phyloP scores from a whole-genome alignment of 2,888 invertebrate species.

The Nephrotoma guestfalica region DNA sequence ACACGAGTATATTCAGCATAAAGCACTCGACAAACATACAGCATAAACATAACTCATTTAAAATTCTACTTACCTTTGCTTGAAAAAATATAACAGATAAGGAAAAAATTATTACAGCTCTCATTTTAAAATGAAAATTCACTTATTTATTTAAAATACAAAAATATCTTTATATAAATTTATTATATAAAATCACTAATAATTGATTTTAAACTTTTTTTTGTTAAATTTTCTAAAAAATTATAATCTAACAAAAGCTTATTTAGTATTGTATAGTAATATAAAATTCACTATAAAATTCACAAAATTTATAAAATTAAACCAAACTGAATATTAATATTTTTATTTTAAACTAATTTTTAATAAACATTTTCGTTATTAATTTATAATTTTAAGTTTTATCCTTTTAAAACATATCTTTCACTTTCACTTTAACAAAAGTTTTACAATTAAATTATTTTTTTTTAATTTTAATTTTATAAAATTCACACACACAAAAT shows the following conservation, averaged over 20 bases:
- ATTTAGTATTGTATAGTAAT: not conserved
- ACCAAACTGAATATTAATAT: not conserved
- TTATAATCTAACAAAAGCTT: not conserved
- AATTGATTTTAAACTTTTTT: not conserved
- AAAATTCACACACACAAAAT: not conserved
- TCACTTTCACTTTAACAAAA: not conserved
- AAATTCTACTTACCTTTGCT: constrained; percentile 24
- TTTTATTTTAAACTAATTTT: not conserved
- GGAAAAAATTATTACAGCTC: constrained; percentile 25
- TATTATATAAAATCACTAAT: not conserved
- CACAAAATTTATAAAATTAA: not conserved
- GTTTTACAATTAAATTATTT: not conserved
- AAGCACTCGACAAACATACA: too few relatives aligned
- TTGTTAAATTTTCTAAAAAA: not conserved
- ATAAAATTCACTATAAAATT: not conserved
- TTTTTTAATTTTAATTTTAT: not conserved
- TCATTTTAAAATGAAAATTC: constrained; percentile 18
- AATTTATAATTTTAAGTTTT: not conserved
- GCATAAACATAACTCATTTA: not conserved
- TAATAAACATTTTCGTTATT: not conserved
- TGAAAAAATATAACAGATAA: constrained; percentile 27
- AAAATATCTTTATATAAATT: not conserved
- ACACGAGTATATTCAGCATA: too few relatives aligned
- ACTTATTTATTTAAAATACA: not conserved
- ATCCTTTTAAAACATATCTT: not conserved